Evolutionary conservation across 2,797 vertebrate species (phyloP).

Genomic region (Enteromius afrohamiltoni): DNA sequence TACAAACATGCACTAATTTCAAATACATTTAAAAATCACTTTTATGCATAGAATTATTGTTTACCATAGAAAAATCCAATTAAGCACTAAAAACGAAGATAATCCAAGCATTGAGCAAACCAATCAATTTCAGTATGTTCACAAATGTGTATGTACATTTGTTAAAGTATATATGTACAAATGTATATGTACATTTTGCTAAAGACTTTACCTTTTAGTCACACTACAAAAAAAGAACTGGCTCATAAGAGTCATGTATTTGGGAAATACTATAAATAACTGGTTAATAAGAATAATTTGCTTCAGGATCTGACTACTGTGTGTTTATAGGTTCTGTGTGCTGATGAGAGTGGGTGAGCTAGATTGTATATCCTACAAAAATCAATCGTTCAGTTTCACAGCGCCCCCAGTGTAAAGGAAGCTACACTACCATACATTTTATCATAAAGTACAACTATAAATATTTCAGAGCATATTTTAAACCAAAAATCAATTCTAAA

Average conservation of each 20-base stretch:
- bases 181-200: background rate
- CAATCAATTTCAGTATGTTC: background rate
- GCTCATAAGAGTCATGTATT: background rate
- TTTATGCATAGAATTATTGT: background rate
- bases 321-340: background rate
- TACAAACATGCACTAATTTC: background rate
- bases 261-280: background rate
- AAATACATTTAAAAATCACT: background rate
- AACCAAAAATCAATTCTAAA: background rate
- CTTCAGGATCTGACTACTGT: background rate
- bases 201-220: background rate
- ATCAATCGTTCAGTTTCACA: background rate
- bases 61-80: too few species aligned
- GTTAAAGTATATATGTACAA: too few species aligned
- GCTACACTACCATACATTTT: background rate
- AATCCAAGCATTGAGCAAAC: too few species aligned
- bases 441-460: background rate
- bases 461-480: background rate
- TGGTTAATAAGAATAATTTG: background rate
- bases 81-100: background rate
- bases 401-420: slow-evolving; percentile 19
- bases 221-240: background rate
- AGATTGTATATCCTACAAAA: background rate
- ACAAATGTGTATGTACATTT: background rate
- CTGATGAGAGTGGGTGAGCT: background rate